These are phyloP conservation scores for Novumbra hubbsi DNA, from an alignment of 2,797 vertebrate genomes.

Conservation along the genomic window DNA sequence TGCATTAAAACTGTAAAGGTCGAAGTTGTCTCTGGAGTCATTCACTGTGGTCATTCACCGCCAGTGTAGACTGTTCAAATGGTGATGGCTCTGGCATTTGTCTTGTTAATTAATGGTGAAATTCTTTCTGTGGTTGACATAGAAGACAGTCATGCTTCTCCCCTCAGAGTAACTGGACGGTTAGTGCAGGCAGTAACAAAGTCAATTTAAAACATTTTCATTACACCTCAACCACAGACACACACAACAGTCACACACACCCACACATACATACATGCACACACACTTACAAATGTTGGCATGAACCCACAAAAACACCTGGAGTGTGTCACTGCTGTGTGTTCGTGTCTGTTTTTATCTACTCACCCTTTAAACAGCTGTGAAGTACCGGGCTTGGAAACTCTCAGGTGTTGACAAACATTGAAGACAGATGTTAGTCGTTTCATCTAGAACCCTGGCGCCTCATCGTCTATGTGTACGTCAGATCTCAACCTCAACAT, in stretches of 20 bases:
- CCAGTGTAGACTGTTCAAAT: background rate
- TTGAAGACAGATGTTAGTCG: background rate
- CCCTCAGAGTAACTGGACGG: background rate
- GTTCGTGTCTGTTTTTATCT: background rate
- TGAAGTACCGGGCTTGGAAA: background rate
- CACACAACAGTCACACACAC: background rate
- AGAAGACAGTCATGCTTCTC: background rate
- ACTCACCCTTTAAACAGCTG: background rate
- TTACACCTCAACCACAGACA: background rate
- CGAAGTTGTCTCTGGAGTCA: background rate
- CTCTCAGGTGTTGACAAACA: background rate
- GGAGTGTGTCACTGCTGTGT: background rate
- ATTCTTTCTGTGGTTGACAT: background rate
- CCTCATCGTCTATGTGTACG: background rate
- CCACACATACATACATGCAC: conserved; percentile 24
- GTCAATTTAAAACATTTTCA: background rate
- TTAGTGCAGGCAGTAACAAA: background rate
- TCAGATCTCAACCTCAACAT: background rate
- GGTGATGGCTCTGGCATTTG: background rate
- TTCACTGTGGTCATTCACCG: background rate
- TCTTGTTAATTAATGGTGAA: background rate
- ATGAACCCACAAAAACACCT: background rate
- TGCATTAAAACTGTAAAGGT: background rate
- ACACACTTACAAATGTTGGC: background rate
- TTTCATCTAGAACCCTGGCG: background rate